Base-by-base conservation (phyloP, 2,113 vertebrate genomes). In the Pseudorhombus dupliciocellatus region DNA sequence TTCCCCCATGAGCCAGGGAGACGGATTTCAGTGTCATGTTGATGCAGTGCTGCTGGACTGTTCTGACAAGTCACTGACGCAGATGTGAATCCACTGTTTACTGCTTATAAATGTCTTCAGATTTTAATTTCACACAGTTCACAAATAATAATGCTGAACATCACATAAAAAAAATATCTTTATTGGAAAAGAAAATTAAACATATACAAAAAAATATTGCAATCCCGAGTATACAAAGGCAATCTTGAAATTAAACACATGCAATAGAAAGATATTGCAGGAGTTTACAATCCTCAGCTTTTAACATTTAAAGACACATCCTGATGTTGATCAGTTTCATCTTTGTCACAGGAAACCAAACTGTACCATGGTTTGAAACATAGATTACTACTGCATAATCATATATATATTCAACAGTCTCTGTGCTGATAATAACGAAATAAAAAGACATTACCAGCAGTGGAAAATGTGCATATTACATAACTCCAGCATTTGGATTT, bases 221-320 rank as follows among this genome's bases (percentile, higher is more conserved):
- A 85, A 81, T 73, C 85, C 84, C 67, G 76, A 80, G 86, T 77
- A 44, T 82, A 83, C 75, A 89, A 91, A 93, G 84, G 85, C 91
- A 85, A 81, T 77, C 65, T 80, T 83, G 62, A 80, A 78, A 77
- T 71, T 66, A 56, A 44, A 61, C 67, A 37, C 66, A 73, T 81
- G 80, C 72, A 84, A 76, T 69, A 64, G 20, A 75, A 73, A 75
- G 11, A 83, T 87, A 87, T 90, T 90, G 87, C 84, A 89, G 86
- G 79, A 57, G 51, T 83, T 82, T 66, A 85, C 70, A 78, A 70
- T 81, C 55, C 34, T 34, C 80, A 56, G 31, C 54, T 79, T 64
- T 75, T 46, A 79, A 70, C 53, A 78, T 65, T 62, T 66, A 31
- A 31, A 80, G 9, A 86, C 50, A 81, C 28, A 54, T 78, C 58